Conservation (phyloP, 2,888 invertebrate species). For the Tubulanus polymorphus region DNA sequence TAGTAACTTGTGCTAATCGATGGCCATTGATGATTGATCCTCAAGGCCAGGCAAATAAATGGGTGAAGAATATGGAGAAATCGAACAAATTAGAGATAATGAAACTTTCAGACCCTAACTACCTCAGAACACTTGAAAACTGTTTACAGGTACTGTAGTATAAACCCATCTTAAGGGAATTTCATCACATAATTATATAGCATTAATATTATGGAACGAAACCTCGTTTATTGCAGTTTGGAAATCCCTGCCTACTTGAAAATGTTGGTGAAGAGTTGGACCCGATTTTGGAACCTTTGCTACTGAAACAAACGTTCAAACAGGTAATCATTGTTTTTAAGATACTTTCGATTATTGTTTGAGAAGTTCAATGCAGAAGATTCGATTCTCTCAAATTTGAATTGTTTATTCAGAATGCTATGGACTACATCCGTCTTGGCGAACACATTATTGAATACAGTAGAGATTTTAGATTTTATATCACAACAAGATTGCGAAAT, state of each 20-base stretch:
- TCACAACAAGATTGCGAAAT: constrained; percentile 83
- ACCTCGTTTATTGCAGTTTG: constrained; percentile 52
- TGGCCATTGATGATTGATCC: constrained; percentile 55
- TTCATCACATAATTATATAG: too few species aligned
- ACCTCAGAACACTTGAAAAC: constrained; percentile 72
- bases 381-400: not conserved
- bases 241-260: constrained; percentile 68
- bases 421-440: constrained; percentile 71
- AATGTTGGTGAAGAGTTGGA: constrained; percentile 69
- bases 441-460: constrained; percentile 82
- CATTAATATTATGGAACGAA: too few species aligned
- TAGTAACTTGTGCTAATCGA: constrained; percentile 45
- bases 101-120: constrained; percentile 78
- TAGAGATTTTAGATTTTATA: constrained; percentile 74
- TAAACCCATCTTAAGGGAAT: too few species aligned
- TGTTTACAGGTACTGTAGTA: constrained; percentile 72
- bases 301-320: constrained; percentile 76
- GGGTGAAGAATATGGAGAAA: constrained; percentile 91
- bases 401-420: not conserved
- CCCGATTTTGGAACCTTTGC: constrained; percentile 66
- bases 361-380: not conserved
- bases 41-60: constrained; percentile 83
- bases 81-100: constrained; percentile 74
- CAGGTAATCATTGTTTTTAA: constrained; percentile 60
- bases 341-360: not conserved